Percentiles rank a stretch among this genome's conserved stretches.
Conservation (phyloP, 92 coral and sea anemone genomes). For the Paramuricea clavata region DNA sequence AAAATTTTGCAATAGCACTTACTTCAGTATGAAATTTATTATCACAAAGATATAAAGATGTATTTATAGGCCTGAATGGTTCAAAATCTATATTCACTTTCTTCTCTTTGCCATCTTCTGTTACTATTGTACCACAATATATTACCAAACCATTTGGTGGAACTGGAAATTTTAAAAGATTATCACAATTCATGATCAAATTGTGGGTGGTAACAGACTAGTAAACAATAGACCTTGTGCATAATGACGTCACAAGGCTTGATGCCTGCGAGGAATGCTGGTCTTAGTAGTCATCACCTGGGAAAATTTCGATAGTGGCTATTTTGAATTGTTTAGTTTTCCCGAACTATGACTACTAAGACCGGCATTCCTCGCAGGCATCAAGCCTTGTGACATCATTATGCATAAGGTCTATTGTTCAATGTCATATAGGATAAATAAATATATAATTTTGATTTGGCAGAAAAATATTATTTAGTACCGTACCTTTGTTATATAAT, state of each 20-base stretch:
- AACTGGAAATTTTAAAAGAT: constrained; percentile 57
- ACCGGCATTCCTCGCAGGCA: no score
- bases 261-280: no score
- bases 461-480: no score
- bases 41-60: constrained; percentile 92
- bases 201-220: not conserved
- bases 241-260: no score
- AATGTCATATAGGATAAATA: no score
- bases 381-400: no score
- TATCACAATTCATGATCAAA: not conserved
- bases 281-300: no score
- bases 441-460: no score
- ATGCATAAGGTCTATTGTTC: no score
- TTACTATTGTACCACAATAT: constrained; percentile 96
- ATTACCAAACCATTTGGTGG: constrained; percentile 98
- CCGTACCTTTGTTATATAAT: constrained; percentile 95
- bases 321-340: no score
- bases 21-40: constrained; percentile 99
- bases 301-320: no score
- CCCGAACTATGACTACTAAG: no score
- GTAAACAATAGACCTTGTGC: not conserved
- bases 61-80: constrained; percentile 96
- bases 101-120: constrained; percentile 98
- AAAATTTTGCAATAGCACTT: not conserved
- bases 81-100: constrained; percentile 98